phyloP scores from a whole-genome alignment of 2,113 vertebrate genomes.

The Rhinoderma darwinii region DNA sequence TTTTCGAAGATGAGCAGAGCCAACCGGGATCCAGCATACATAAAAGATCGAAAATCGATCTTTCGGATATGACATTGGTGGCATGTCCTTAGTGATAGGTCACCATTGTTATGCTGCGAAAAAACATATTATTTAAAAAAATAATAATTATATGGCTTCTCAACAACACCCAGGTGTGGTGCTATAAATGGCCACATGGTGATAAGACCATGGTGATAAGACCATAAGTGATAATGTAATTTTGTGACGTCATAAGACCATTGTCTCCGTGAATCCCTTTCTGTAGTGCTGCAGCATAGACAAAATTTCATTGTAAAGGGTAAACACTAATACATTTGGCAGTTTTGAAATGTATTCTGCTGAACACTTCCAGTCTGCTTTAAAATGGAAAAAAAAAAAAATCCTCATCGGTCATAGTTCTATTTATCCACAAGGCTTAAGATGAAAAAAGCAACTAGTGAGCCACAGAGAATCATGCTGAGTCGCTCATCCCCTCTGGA shows the following conservation, averaged over 20 bases:
- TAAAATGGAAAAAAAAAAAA: neutral
- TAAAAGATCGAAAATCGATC: no score
- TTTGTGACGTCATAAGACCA: neutral
- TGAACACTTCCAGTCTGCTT: neutral
- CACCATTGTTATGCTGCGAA: no score
- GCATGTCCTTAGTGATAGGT: no score
- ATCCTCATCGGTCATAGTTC: neutral
- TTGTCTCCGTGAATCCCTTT: neutral
- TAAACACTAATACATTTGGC: neutral
- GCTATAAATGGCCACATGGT: no score
- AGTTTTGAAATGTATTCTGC: neutral
- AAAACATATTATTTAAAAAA: no score
- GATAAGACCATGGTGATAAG: no score
- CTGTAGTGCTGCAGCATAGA: neutral
- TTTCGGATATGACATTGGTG: no score
- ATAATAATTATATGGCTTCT: no score
- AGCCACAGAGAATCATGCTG: conserved; percentile 52
- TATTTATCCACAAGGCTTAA: conserved; percentile 44
- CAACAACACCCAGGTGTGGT: no score
- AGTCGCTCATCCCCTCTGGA: conserved; percentile 57
- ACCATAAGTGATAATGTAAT: neutral
- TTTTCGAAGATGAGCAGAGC: no score
- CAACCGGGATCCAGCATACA: no score
- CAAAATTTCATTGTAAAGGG: neutral
- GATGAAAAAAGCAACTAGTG: conserved; percentile 31